Evolutionary conservation across 1,140 invertebrate species (phyloP).

Genomic region (Tribolium castaneum): DNA sequence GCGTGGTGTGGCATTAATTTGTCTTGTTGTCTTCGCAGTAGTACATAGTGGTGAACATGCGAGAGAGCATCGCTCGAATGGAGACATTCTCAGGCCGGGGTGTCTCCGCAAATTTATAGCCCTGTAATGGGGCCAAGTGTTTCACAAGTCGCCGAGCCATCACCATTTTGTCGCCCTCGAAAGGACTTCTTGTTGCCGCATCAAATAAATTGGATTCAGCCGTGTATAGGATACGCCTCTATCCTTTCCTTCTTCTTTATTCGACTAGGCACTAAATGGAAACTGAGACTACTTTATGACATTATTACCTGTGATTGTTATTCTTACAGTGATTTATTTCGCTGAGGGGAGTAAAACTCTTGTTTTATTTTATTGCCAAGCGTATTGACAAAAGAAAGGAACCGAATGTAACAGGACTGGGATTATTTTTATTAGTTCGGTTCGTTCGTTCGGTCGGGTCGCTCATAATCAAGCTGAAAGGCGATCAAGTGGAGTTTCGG

Average conservation of each 20-base stretch:
- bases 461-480: constrained; percentile 37
- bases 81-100: constrained; percentile 53
- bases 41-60: constrained; percentile 54
- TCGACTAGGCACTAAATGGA: constrained; percentile 55
- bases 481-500: not conserved
- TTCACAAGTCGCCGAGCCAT: constrained; percentile 62
- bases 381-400: not conserved
- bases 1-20: constrained; percentile 44
- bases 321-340: constrained; percentile 59
- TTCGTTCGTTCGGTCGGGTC: no score
- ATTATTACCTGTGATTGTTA: constrained; percentile 64
- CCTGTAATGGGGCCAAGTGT: constrained; percentile 65
- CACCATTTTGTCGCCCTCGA: constrained; percentile 62
- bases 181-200: constrained; percentile 58
- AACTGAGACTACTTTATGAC: constrained; percentile 61
- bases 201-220: constrained; percentile 62
- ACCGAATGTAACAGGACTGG: not conserved
- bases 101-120: constrained; percentile 61
- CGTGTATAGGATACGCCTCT: constrained; percentile 33
- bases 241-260: constrained; percentile 52
- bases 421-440: constrained; percentile 34
- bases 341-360: constrained; percentile 48
- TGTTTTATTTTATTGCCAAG: constrained; percentile 8
- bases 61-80: constrained; percentile 50
- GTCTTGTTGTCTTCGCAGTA: constrained; percentile 52